Evolutionary conservation across 1,140 invertebrate species (phyloP), one percentile per base, ranked within the genome.

Genomic region (Ptiloglossa arizonensis): DNA sequence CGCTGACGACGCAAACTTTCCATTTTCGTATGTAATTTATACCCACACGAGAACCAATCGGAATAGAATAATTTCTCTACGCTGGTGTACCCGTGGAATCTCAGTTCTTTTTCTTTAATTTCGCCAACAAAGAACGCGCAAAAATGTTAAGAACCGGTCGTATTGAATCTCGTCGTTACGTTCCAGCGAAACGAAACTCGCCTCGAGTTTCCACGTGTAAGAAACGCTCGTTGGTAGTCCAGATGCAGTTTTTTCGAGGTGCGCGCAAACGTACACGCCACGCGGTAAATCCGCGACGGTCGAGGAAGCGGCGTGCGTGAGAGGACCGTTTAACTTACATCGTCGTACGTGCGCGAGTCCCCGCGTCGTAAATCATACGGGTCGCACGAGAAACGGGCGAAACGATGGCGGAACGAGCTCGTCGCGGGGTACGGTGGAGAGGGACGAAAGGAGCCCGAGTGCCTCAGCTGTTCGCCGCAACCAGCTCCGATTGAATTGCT

Each of bases 401-500:
- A 64, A 64, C 48, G 75, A 46, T 54, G 29, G 57, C 22, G 41
- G 66, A 62, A 29, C 57, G 27, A 13, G 57, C 11, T 46, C 70
- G 48, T 29, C 48, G 27, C 64, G 46, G 27, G 22, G n/a, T n/a
- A n/a, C n/a, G 48, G 44, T 48, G 24, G 38, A 70, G 62, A 35
- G 50, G 62, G 46, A 52, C 67, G 52, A 77, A 86, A 50, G 67
- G 48, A 70, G 32, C 46, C 19, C 27, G 64, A 56, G 78, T 80
- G 89, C 88, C 90, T 90, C 90, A 90, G 89, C 89, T 91, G 90
- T 80, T 90, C 81, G 68, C 64, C 63, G 83, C 85, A 86, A 79
- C 64, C 80, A 80, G 84, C 87, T 88, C 87, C 88, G 90, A 91
- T 91, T 90, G 89, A 91, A 91, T 90, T 88, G 89, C 89, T 87